Percentiles rank a stretch among this genome's conserved stretches.
Conservation (phyloP, 2,113 vertebrate species). For the Thomomys bottae region DNA sequence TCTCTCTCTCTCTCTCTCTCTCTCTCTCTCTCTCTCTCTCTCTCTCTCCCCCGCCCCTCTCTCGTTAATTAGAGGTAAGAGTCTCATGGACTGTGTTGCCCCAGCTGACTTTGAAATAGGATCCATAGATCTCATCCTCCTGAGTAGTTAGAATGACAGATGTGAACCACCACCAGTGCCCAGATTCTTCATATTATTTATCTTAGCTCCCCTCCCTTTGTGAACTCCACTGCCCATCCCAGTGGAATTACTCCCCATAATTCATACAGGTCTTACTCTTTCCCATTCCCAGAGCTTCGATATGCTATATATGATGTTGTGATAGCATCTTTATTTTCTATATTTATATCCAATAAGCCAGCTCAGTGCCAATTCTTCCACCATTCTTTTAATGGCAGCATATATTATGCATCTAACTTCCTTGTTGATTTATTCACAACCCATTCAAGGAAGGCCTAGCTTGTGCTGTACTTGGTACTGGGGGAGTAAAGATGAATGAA, state of each 20-base stretch:
- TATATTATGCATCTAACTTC: neutral
- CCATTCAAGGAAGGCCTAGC: neutral
- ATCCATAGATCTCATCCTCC: too few species aligned
- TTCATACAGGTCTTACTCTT: neutral
- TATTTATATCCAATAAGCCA: neutral
- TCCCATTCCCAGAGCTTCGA: neutral
- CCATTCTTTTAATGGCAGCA: neutral
- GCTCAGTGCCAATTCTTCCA: neutral
- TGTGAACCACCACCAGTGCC: too few species aligned
- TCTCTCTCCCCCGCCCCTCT: too few species aligned
- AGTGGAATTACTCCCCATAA: neutral
- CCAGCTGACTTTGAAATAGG: too few species aligned
- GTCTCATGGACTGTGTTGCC: too few species aligned
- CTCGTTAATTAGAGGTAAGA: too few species aligned
- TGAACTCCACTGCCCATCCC: neutral
- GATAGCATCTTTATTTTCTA: neutral
- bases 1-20: too few species aligned
- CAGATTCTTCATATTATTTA: too few species aligned
- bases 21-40: too few species aligned
- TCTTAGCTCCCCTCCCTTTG: neutral
- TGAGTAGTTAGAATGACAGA: too few species aligned
- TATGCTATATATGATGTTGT: accelerated
- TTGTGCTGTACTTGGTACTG: neutral
- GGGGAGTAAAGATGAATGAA: neutral
- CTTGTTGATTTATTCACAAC: neutral